Evolutionary conservation across 2,113 vertebrate species (phyloP).

Genomic region (Columbina picui): DNA sequence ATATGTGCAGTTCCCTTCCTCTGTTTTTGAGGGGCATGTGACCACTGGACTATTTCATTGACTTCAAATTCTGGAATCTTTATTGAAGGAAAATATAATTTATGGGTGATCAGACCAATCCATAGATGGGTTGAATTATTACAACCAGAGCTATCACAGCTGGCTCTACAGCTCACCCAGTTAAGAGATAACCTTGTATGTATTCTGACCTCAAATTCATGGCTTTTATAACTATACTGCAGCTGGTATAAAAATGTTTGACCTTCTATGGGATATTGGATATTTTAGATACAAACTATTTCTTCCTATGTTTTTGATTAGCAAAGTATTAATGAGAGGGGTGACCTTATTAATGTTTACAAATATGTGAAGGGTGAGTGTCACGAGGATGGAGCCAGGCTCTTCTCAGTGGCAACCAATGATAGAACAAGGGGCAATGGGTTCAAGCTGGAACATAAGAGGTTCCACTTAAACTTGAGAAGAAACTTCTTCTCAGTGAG

Average conservation of each 20-base stretch:
- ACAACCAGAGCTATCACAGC: neutral
- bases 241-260: neutral
- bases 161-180: neutral
- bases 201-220: neutral
- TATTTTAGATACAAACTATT: neutral
- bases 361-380: no score
- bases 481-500: no score
- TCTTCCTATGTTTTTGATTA: neutral
- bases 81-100: neutral
- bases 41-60: neutral
- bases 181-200: neutral
- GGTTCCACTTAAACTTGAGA: no score
- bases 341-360: no score
- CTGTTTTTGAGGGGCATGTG: neutral
- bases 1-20: neutral
- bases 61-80: neutral
- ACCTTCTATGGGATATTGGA: neutral
- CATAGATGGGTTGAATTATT: neutral
- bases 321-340: neutral
- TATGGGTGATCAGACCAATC: neutral
- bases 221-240: rapidly evolving
- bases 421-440: no score
- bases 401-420: no score
- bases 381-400: no score
- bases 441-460: no score